Base-by-base conservation (phyloP, 2,888 invertebrate species). In the Leistus spinibarbis region DNA sequence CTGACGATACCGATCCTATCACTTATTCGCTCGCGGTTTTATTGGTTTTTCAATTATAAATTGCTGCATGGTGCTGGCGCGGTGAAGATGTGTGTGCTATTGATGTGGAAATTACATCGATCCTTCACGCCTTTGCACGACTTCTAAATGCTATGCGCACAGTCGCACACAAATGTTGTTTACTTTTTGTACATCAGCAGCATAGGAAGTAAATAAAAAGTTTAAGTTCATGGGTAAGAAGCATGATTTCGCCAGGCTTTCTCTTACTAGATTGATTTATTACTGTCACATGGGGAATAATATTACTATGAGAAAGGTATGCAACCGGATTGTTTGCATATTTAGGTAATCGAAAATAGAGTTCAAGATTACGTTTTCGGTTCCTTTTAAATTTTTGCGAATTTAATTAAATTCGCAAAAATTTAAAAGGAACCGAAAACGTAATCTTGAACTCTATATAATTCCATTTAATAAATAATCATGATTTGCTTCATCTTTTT, bases 21-120 rank as follows among this genome's bases (percentile, higher is more conserved):
- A 22, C 60, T 20, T 60, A 40, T 40, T 40, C 40, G 40, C 40
- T 40, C 5, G 40, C 13, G 40, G 60, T n/a, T 60, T 60, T 60
- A 60, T 60, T 60, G 60, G 17, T 10, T 60, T 60, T 60, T 60
- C 60, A 60, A 60, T 60, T 60, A n/a, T n/a, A 60, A 60, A 60
- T 5, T 19, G 40, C 40, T 4, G 40, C 13, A 13, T 40, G 13
- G 40, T 40, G n/a, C 13, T 40, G 13, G 10, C 40, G 60, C 60
- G 60, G 10, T 19, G 57, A 57, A 19, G 4, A 19, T 57, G 19
- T 19, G 57, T 19, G 53, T 53, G 7, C 10, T 53, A 53, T 53
- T 53, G 53, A 53, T 53, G 53, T 53, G 53, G 7, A 57, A 57
- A 57, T 57, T 57, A 57, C 57, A 13, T 19, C 3, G 40, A 40